phyloP scores from a whole-genome alignment of 1,140 invertebrate species.

The Listronotus oregonensis region DNA sequence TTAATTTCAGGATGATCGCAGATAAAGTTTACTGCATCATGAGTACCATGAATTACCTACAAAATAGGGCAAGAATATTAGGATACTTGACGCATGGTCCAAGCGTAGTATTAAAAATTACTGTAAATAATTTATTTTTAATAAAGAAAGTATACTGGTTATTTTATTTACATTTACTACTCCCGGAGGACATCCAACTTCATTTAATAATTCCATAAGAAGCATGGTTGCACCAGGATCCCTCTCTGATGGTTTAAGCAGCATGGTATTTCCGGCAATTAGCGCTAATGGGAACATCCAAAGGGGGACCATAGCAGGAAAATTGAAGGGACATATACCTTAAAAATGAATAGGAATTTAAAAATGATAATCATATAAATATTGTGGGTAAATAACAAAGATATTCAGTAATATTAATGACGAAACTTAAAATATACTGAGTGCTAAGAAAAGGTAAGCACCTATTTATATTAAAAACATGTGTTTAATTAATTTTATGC shows the following conservation, averaged over 20 bases:
- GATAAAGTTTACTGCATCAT: constrained; percentile 94
- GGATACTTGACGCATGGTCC: too few relatives aligned
- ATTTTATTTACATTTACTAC: constrained; percentile 77
- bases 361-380: too few relatives aligned
- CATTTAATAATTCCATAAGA: constrained; percentile 84
- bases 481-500: too few relatives aligned
- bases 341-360: too few relatives aligned
- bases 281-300: constrained; percentile 98
- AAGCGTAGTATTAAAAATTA: too few relatives aligned
- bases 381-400: too few relatives aligned
- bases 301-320: constrained; percentile 99
- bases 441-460: too few relatives aligned
- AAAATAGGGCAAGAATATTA: constrained; percentile 21
- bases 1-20: constrained; percentile 95
- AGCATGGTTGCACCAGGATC: constrained; percentile 97
- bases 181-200: constrained; percentile 93
- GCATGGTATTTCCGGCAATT: constrained; percentile 83
- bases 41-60: constrained; percentile 89
- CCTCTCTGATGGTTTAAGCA: constrained; percentile 92
- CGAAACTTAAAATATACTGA: too few relatives aligned
- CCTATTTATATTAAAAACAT: too few relatives aligned
- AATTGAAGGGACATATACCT: constrained; percentile 81
- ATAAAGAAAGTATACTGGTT: too few relatives aligned
- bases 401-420: too few relatives aligned
- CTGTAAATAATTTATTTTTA: too few relatives aligned